phyloP scores from a whole-genome alignment of 2,113 vertebrate species.

The Callorhinus ursinus region DNA sequence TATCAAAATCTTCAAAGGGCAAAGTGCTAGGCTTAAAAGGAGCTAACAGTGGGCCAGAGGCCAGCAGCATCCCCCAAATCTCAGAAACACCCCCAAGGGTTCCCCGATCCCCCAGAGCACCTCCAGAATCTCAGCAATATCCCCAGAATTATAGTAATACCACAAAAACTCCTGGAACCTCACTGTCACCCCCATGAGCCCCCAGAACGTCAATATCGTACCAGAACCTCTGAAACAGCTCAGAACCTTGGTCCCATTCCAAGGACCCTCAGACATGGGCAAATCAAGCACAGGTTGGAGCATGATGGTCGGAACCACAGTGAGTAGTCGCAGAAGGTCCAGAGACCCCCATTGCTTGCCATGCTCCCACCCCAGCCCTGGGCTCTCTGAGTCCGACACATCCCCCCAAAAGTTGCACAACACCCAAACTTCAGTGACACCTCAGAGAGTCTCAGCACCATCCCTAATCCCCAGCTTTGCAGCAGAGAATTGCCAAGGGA shows the following conservation, averaged over 20 bases:
- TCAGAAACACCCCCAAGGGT: not conserved
- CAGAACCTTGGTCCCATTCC: not conserved
- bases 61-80: not conserved
- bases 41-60: not conserved
- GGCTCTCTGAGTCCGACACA: not conserved
- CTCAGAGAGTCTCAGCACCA: not conserved
- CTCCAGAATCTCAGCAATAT: not conserved
- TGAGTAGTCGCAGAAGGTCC: not conserved
- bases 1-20: conserved; percentile 62
- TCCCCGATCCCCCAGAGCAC: not conserved
- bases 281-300: not conserved
- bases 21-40: conserved; percentile 37
- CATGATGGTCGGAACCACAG: not conserved
- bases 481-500: not conserved
- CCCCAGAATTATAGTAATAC: not conserved
- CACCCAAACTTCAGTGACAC: not conserved
- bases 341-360: not conserved
- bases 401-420: not conserved
- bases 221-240: not conserved
- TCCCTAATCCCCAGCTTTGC: not conserved
- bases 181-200: not conserved
- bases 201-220: not conserved
- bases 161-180: not conserved
- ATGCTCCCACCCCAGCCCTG: not conserved
- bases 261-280: not conserved